phyloP scores from a whole-genome alignment of 2,113 vertebrate species.

The Hepsetus odoe region DNA sequence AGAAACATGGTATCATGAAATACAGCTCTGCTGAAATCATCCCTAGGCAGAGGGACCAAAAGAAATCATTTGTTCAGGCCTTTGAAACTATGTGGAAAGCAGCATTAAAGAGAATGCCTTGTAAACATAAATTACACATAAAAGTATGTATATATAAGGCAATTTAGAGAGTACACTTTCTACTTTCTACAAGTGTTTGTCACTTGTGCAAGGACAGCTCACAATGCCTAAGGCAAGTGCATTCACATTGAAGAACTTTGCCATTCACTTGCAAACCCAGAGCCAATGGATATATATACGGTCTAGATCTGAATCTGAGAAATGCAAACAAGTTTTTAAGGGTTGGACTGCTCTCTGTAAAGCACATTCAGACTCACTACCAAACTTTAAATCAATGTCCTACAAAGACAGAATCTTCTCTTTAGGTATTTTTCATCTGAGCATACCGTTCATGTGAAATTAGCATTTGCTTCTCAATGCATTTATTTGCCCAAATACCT shows the following conservation, averaged over 20 bases:
- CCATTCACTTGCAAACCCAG: too few relatives aligned
- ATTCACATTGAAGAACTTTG: background rate
- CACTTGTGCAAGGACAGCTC: too few relatives aligned
- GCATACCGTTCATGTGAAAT: slow-evolving; percentile 28
- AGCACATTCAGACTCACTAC: slow-evolving; percentile 33
- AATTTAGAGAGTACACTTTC: too few relatives aligned
- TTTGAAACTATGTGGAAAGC: background rate
- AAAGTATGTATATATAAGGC: background rate
- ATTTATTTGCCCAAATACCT: slow-evolving; percentile 15
- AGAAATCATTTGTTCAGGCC: background rate
- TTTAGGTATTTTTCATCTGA: slow-evolving; percentile 12
- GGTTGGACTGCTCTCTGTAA: background rate
- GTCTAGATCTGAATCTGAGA: too few relatives aligned
- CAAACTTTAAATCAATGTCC: slow-evolving; percentile 28
- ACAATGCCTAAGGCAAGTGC: too few relatives aligned
- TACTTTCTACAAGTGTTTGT: too few relatives aligned
- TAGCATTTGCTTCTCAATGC: slow-evolving; percentile 24
- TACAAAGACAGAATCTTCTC: slow-evolving; percentile 4
- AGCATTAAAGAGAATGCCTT: background rate
- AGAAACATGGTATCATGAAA: background rate
- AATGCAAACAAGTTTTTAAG: too few relatives aligned
- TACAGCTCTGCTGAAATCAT: background rate
- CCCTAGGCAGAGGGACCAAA: background rate
- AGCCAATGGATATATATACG: too few relatives aligned
- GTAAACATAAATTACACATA: background rate